These are phyloP conservation scores for Acleris sparsana DNA, from an alignment of 2,888 invertebrate genomes.

Conservation along the genomic window DNA sequence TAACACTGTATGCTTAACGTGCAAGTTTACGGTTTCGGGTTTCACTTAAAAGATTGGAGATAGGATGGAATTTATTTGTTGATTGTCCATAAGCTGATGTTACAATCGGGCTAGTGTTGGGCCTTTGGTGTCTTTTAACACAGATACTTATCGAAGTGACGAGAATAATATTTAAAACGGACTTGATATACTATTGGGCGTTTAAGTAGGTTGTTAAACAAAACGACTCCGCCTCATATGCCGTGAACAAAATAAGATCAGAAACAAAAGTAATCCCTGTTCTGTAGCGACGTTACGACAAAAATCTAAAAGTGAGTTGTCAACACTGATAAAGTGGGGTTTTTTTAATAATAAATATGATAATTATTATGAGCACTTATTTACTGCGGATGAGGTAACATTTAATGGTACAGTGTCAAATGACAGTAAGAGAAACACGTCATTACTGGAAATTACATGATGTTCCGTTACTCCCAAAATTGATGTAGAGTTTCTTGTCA, in stretches of 20 bases:
- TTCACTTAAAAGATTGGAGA: conserved; percentile 79
- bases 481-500: conserved; percentile 71
- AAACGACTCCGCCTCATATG: not conserved
- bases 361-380: conserved; percentile 42
- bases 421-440: conserved; percentile 78
- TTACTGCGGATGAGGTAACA: conserved; percentile 42
- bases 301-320: not conserved
- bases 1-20: conserved; percentile 75
- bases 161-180: conserved; percentile 16
- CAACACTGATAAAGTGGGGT: conserved; percentile 6
- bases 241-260: not conserved
- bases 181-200: not conserved
- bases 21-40: conserved; percentile 82
- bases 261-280: not conserved
- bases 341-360: conserved; percentile 19
- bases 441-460: conserved; percentile 79
- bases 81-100: conserved; percentile 77
- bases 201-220: not conserved
- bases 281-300: conserved; percentile 3
- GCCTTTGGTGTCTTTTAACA: conserved; percentile 62
- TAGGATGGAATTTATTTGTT: conserved; percentile 80
- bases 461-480: conserved; percentile 67
- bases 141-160: conserved; percentile 46
- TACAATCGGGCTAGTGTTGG: conserved; percentile 72
- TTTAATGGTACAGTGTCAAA: conserved; percentile 50